These are phyloP conservation scores for Ceratitis capitata DNA, from an alignment of 1,140 invertebrate species.

Conservation along the genomic window DNA sequence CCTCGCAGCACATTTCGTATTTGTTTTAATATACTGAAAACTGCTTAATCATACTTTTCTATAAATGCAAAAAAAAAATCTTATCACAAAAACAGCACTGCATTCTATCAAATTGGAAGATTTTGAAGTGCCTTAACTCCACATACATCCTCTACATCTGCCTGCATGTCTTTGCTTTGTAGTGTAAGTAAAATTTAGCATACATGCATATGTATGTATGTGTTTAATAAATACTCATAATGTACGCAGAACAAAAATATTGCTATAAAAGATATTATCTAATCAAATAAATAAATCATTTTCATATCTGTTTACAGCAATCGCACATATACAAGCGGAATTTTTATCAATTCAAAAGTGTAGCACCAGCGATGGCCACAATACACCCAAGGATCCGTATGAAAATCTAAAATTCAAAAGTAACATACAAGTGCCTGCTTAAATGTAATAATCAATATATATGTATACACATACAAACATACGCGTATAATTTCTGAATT, in stretches of 20 bases:
- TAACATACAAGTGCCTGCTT: conserved; percentile 32
- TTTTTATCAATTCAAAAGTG: conserved; percentile 39
- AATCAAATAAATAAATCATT: neutral
- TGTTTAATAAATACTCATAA: neutral
- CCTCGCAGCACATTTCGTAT: neutral
- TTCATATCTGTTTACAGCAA: conserved; percentile 38
- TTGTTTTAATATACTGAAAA: neutral
- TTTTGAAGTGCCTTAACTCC: conserved; percentile 60
- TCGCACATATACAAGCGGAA: conserved; percentile 42
- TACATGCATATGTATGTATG: neutral
- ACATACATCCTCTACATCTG: neutral
- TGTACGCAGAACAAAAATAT: too few species aligned
- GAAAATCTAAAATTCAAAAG: conserved; percentile 23
- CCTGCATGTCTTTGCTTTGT: conserved; percentile 32
- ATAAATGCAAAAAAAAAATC: conserved; percentile 43
- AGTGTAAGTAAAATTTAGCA: neutral
- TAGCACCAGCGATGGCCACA: conserved; percentile 23
- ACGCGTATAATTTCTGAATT: neutral
- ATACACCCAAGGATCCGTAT: conserved; percentile 33
- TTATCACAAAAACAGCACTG: conserved; percentile 54
- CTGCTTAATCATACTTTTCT: conserved; percentile 15
- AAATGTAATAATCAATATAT: too few species aligned
- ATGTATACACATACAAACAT: neutral
- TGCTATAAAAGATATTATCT: too few species aligned
- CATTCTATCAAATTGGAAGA: conserved; percentile 65